Base-by-base conservation (phyloP, 2,113 vertebrate species). In the Uria aalge region DNA sequence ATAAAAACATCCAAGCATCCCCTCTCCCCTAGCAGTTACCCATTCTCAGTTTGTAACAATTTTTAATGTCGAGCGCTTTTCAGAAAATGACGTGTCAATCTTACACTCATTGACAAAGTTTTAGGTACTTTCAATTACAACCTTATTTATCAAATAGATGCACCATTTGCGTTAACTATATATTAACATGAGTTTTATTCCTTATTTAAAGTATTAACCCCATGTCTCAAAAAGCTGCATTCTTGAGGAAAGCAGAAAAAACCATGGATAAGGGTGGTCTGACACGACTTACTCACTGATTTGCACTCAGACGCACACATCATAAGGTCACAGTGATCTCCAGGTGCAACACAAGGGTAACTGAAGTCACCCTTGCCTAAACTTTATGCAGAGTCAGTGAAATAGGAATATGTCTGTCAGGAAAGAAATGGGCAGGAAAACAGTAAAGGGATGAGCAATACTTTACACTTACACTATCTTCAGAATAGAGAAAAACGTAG, bases 261-360 rank as follows among this genome's bases (percentile, higher is more conserved):
- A 67, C 85, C 3, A 29, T 0, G 1, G 40, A 2, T 53, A n/a
- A 8, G 23, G 52, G 27, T 6, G 14, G 50, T 30, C 29, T 79
- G 84, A 4, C n/a, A 17, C 55, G 26, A 53, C 32, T 93, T 86
- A 71, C n/a, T 89, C 45, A 59, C 21, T 5, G 18, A 34, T 29
- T 23, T 48, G 36, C 81, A 68, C 67, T 64, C 72, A 59, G 57
- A 10, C 41, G 24, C 17, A 29, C 5, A 8, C 38, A 15, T 22
- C 20, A 3, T 4, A 38, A 74, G 27, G 45, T 79, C 56, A 36
- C n/a, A 36, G 3, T 5, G 16, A 59, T 41, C 90, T 68, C 75
- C 66, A 86, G n/a, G 13, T 34, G 11, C 57, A 71, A 50, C 23
- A 36, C 15, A 17, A 83, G 55, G n/a, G 86, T 26, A 55, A 75